These are phyloP conservation scores for Isoperla grammatica DNA, from an alignment of 2,888 invertebrate species.

Conservation along the genomic window DNA sequence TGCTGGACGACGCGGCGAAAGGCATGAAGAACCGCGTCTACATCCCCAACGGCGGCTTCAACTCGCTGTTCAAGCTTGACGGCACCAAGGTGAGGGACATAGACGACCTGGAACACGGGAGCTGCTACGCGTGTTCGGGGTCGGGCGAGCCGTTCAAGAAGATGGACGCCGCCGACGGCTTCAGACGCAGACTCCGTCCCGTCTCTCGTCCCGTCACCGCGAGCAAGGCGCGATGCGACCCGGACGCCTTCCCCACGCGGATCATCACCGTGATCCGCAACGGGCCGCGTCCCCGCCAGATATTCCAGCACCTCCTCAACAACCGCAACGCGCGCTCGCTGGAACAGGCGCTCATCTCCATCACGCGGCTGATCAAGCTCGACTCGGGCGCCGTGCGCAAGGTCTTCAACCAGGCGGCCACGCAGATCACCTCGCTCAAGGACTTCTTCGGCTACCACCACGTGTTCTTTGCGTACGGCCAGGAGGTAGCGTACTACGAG, in stretches of 20 bases:
- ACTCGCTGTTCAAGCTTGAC: background rate
- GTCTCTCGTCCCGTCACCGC: too few relatives aligned
- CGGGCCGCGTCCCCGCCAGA: background rate
- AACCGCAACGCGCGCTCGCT: background rate
- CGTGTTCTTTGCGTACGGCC: background rate
- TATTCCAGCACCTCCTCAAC: background rate
- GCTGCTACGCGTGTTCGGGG: background rate
- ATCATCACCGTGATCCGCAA: background rate
- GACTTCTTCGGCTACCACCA: slow-evolving; percentile 2
- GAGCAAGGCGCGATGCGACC: too few relatives aligned
- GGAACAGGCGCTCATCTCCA: background rate
- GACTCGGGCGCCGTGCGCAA: background rate
- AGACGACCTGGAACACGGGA: background rate
- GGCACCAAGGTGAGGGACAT: background rate
- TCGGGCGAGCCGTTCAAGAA: background rate
- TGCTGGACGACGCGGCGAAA: background rate
- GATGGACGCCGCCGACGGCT: background rate
- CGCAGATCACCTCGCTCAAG: background rate
- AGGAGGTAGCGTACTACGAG: background rate
- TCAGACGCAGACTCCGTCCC: too few relatives aligned
- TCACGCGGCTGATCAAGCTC: background rate
- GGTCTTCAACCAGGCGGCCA: background rate
- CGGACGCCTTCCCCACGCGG: background rate
- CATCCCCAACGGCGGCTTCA: background rate
- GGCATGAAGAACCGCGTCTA: background rate